Evolutionary conservation across 1,140 invertebrate genomes (phyloP).

Genomic region (Drosophila kikkawai): DNA sequence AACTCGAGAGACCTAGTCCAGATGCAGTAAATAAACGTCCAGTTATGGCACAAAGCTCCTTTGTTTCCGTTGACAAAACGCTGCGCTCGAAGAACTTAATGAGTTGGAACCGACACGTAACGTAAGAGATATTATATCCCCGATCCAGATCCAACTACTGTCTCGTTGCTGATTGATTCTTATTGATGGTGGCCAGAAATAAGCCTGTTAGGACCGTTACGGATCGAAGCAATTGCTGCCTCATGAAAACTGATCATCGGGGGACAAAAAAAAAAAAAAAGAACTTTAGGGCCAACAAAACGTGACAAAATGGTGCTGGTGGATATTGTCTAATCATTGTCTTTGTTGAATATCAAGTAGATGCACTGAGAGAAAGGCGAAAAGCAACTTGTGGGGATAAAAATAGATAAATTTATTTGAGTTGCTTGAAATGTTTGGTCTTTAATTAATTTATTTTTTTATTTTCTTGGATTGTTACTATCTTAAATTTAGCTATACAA

Average conservation of each 20-base stretch:
- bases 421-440: not conserved
- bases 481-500: not conserved
- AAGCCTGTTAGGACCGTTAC: constrained; percentile 61
- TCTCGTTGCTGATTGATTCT: constrained; percentile 50
- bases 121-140: not conserved
- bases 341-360: constrained; percentile 53
- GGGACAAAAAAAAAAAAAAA: not conserved
- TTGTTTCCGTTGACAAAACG: constrained; percentile 69
- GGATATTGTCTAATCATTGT: constrained; percentile 70
- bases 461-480: not conserved
- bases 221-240: constrained; percentile 36
- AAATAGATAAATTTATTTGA: not conserved
- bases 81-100: constrained; percentile 65
- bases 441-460: not conserved
- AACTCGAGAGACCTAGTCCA: constrained; percentile 43
- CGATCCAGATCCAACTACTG: not conserved
- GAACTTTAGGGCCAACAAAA: constrained; percentile 34
- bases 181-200: constrained; percentile 39
- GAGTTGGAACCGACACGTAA: constrained; percentile 57
- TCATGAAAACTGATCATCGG: constrained; percentile 66
- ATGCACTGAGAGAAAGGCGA: constrained; percentile 9
- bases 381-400: rapidly evolving
- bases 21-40: constrained; percentile 69
- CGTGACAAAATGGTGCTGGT: constrained; percentile 61
- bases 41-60: constrained; percentile 62